These are phyloP conservation scores for Drosophila mercatorum DNA, from an alignment of 2,888 invertebrate genomes.

Conservation along the genomic window DNA sequence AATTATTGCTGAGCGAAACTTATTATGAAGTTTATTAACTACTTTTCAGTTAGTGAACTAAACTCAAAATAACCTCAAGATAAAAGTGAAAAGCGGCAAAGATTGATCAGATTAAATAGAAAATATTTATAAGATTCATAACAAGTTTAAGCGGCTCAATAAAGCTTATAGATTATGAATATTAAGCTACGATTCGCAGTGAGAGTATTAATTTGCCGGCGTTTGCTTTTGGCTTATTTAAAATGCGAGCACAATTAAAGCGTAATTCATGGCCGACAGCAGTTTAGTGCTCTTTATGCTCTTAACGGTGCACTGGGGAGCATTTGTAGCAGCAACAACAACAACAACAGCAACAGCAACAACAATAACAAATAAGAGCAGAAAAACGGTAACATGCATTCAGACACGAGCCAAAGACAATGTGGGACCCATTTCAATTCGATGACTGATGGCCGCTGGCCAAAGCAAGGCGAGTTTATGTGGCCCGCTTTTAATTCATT, in stretches of 20 bases:
- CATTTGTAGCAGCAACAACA: slow-evolving; percentile 61
- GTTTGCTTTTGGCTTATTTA: slow-evolving; percentile 27
- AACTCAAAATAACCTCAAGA: neutral
- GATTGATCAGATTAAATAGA: neutral
- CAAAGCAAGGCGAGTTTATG: slow-evolving; percentile 56
- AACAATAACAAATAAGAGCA: slow-evolving; percentile 13
- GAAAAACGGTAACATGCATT: slow-evolving; percentile 10
- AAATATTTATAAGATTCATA: neutral
- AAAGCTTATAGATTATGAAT: neutral
- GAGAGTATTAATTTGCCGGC: slow-evolving; percentile 36
- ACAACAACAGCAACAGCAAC: slow-evolving; percentile 21
- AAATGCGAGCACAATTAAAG: slow-evolving; percentile 71
- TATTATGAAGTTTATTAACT: neutral
- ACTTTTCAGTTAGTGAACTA: neutral
- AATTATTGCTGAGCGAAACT: slow-evolving; percentile 3
- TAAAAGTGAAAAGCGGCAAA: neutral
- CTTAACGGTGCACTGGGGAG: slow-evolving; percentile 75
- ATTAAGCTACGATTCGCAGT: neutral
- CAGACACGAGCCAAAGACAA: slow-evolving; percentile 30
- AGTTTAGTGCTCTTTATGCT: slow-evolving; percentile 78
- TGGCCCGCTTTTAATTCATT: slow-evolving; percentile 68
- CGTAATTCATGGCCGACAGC: slow-evolving; percentile 76
- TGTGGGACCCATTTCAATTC: slow-evolving; percentile 37
- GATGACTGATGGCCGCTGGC: slow-evolving; percentile 60
- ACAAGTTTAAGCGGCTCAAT: neutral